Evolutionary conservation across 1,140 invertebrate species (phyloP).

Genomic region (Elymnias hypermnestra): DNA sequence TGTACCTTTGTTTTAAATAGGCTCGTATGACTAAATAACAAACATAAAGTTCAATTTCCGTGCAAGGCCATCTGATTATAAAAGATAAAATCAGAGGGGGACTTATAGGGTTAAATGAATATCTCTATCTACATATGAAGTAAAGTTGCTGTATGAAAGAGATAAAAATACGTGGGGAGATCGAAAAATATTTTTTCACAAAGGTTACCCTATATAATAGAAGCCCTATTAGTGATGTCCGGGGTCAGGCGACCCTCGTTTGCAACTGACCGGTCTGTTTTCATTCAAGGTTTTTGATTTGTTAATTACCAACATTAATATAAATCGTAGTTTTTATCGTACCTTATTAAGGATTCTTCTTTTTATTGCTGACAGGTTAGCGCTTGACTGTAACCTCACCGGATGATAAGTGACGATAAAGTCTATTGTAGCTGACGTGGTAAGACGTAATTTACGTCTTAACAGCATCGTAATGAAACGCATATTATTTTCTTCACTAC

Average conservation of each 20-base stretch:
- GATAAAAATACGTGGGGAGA: conserved; percentile 1
- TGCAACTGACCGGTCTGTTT: conserved; percentile 5
- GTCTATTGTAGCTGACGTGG: too few species aligned
- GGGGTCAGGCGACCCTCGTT: conserved; percentile 11
- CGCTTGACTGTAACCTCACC: too few species aligned
- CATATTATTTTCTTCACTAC: too few species aligned
- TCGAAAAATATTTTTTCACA: conserved; percentile 10
- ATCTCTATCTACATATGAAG: background rate
- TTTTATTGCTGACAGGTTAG: too few species aligned
- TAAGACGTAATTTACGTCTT: too few species aligned
- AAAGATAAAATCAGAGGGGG: conserved; percentile 7
- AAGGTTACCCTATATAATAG: conserved; percentile 11
- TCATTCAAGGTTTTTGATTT: conserved; percentile 2
- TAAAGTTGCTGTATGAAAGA: conserved; percentile 6
- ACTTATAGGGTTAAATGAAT: conserved; percentile 11
- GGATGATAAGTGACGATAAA: too few species aligned
- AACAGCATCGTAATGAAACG: too few species aligned
- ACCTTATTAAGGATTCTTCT: too few species aligned
- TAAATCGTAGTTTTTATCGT: too few species aligned
- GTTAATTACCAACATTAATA: background rate
- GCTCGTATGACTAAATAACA: too few species aligned
- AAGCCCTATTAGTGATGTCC: conserved; percentile 10
- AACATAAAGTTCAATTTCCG: too few species aligned
- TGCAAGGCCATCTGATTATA: background rate
- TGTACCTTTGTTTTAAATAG: too few species aligned